Evolutionary conservation across 2,113 vertebrate species (phyloP), one percentile per base, ranked within the genome.

Genomic region (Pachycephala philippinensis): DNA sequence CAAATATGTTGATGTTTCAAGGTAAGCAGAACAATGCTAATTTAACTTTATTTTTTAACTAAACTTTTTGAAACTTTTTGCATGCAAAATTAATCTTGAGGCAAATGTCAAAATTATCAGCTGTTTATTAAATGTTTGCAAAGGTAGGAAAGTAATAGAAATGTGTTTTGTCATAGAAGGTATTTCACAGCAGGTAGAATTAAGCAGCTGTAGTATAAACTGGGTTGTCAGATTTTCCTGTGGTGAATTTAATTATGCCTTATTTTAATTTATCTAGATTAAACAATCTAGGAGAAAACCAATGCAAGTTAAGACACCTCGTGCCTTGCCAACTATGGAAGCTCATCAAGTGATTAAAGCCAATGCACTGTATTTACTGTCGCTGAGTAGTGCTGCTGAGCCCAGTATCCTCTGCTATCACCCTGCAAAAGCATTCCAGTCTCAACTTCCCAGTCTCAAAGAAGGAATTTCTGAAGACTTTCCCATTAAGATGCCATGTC

Each of bases 301-400:
- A 71, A 97, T 99, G 87, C 99, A 99, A 97, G 98, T 99, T 89
- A 99, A 99, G 98, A 99, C 99, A 2, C 99, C 99, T 16, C 98
- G 99, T 86, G 98, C 99, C 42, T 98, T 99, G 94, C 99, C 99
- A 54, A 99, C 99, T 20, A 99, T 99, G 99, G 99, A 99, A 98
- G 99, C 99, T 75, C 99, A 99, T 96, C 99, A 99, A 98, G 99
- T 99, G 96, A 99, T 99, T 80, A 99, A 99, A 95, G 99, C 99
- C 30, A 99, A 99, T 12, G 99, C 99, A 15, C 96, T 99, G 74
- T 99, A 99, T 97, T 98, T 99, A 77, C 98, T 99, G 75, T 99
- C 99, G 0, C 98, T 99, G 94, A 99, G 99, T 97, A 99, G 99
- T 40, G 99, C 99, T 7, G 99, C 99, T 1, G 99, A 99, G 68